Conservation (phyloP, 2,888 invertebrate genomes). For the Acrocera orbiculus region DNA sequence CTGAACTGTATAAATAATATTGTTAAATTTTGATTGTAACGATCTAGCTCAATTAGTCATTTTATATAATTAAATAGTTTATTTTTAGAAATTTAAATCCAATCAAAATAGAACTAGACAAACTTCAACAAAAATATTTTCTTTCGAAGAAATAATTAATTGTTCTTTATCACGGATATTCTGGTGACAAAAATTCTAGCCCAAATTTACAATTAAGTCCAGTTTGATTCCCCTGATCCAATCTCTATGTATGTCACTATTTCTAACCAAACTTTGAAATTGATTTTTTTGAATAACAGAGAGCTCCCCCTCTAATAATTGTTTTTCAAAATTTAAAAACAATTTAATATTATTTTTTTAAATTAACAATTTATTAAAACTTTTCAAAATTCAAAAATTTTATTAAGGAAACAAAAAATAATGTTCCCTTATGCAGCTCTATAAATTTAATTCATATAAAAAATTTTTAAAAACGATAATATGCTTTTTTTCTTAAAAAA, state of each 20-base stretch:
- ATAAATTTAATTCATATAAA: too few relatives aligned
- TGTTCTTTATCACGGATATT: slow-evolving; percentile 45
- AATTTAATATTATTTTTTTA: too few relatives aligned
- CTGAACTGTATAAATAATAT: slow-evolving; percentile 41
- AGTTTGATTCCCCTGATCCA: slow-evolving; percentile 36
- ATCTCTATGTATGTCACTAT: slow-evolving; percentile 44
- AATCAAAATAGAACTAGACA: background rate
- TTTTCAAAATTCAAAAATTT: too few relatives aligned
- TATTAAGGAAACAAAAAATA: too few relatives aligned
- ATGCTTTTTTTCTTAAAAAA: too few relatives aligned
- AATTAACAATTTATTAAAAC: too few relatives aligned
- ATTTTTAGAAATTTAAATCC: background rate
- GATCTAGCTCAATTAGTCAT: slow-evolving; percentile 13
- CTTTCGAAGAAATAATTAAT: slow-evolving; percentile 23
- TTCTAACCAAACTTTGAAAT: too few relatives aligned
- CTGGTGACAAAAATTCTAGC: slow-evolving; percentile 39
- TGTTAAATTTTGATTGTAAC: slow-evolving; percentile 44
- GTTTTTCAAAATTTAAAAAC: too few relatives aligned
- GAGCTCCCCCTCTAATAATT: too few relatives aligned
- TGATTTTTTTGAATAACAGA: too few relatives aligned
- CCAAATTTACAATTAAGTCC: slow-evolving; percentile 43
- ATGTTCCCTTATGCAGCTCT: too few relatives aligned
- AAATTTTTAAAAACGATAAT: too few relatives aligned
- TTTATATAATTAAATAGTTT: background rate
- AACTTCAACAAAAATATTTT: background rate